Conservation (phyloP, 1,140 invertebrate genomes). For the Cepaea nemoralis region DNA sequence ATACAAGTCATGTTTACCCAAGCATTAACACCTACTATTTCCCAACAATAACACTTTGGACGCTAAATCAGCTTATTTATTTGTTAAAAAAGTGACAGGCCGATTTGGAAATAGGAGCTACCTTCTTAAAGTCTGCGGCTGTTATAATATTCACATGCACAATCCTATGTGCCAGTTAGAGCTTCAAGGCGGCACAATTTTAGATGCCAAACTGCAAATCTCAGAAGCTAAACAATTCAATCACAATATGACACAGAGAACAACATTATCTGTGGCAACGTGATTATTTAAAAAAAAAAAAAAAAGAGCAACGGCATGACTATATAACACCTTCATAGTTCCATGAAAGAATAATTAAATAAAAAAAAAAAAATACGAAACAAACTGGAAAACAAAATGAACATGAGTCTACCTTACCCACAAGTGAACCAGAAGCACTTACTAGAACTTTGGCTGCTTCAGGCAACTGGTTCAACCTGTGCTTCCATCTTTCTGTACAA, state of each 20-base stretch:
- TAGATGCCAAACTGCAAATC: no score
- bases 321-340: neutral
- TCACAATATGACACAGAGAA: neutral
- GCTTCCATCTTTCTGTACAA: neutral
- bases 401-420: neutral
- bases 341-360: slow-evolving; percentile 20
- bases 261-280: neutral
- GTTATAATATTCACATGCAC: neutral
- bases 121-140: neutral
- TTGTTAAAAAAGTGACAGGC: neutral
- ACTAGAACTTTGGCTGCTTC: slow-evolving; percentile 41
- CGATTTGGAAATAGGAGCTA: neutral
- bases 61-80: neutral
- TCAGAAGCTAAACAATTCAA: neutral
- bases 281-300: neutral
- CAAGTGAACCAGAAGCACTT: slow-evolving; percentile 27
- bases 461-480: slow-evolving; percentile 16
- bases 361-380: slow-evolving; percentile 12
- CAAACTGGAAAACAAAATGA: neutral
- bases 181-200: neutral
- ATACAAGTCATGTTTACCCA: no score
- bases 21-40: no score
- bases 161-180: neutral
- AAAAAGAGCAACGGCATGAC: neutral
- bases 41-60: no score